Evolutionary conservation across 2,113 vertebrate species (phyloP).

Genomic region (Diphyllodes magnificus): DNA sequence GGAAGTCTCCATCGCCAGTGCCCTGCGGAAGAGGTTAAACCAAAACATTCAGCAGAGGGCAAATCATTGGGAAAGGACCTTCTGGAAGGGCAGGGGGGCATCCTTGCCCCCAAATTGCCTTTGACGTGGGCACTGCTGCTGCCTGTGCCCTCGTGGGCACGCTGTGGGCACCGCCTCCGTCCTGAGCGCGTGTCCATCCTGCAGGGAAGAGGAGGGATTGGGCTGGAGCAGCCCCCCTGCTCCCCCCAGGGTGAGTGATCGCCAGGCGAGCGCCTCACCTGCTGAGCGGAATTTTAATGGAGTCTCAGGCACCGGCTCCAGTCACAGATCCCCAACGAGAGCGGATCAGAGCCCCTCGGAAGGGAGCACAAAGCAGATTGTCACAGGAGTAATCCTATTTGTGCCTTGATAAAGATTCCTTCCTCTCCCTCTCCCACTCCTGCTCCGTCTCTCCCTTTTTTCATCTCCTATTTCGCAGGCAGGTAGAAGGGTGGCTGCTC

Average conservation of each 20-base stretch:
- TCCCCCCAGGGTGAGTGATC: background rate
- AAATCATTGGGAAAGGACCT: background rate
- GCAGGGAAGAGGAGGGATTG: background rate
- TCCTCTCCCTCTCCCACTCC: background rate
- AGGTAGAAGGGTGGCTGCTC: constrained; percentile 32
- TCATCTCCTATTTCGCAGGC: background rate
- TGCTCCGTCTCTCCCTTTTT: background rate
- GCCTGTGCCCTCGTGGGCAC: background rate
- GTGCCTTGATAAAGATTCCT: constrained; percentile 43
- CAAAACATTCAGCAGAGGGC: background rate
- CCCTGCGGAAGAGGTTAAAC: background rate
- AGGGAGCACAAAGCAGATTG: constrained; percentile 45
- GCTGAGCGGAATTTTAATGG: constrained; percentile 60
- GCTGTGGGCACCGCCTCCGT: accelerated
- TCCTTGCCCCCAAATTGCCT: background rate
- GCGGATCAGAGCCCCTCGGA: constrained; percentile 21
- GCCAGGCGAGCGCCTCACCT: background rate
- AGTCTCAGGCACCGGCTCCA: background rate
- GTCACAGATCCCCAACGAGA: constrained; percentile 19
- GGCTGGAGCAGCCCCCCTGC: background rate
- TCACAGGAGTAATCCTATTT: constrained; percentile 47
- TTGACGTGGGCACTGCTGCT: accelerated
- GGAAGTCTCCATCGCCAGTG: background rate
- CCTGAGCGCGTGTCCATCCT: background rate
- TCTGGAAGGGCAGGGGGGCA: background rate